These are phyloP conservation scores for Pandemis heparana DNA, from an alignment of 2,888 invertebrate genomes.

Conservation along the genomic window DNA sequence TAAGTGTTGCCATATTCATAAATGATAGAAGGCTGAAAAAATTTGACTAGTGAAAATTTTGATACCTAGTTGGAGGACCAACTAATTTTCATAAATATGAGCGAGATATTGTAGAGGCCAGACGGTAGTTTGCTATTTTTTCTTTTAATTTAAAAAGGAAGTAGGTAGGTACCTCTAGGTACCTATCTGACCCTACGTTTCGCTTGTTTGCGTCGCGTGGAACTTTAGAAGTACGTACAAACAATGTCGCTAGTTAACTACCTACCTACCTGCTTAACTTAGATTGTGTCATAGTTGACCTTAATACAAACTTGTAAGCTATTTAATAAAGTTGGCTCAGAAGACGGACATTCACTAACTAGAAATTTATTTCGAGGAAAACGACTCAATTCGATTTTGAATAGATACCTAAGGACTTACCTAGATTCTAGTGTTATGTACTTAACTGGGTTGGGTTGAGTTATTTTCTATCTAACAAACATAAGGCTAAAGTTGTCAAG, in stretches of 20 bases:
- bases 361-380: background rate
- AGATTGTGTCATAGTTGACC: background rate
- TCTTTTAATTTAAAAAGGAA: too few species aligned
- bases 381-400: background rate
- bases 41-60: too few species aligned
- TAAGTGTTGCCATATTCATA: too few species aligned
- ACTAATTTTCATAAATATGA: too few species aligned
- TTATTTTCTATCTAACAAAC: conserved; percentile 19
- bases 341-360: background rate
- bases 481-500: background rate
- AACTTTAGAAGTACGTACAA: background rate
- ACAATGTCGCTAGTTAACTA: background rate
- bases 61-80: too few species aligned
- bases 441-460: conserved; percentile 5
- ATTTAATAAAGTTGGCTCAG: background rate
- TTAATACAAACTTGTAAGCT: background rate
- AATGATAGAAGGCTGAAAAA: too few species aligned
- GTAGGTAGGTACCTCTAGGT: background rate
- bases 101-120: too few species aligned
- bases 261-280: background rate
- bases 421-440: background rate
- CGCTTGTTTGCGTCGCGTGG: background rate
- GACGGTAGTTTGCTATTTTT: too few species aligned
- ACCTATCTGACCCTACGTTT: background rate
- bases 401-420: background rate